Evolutionary conservation across 2,113 vertebrate species (phyloP).

Genomic region (Thunnus thynnus): DNA sequence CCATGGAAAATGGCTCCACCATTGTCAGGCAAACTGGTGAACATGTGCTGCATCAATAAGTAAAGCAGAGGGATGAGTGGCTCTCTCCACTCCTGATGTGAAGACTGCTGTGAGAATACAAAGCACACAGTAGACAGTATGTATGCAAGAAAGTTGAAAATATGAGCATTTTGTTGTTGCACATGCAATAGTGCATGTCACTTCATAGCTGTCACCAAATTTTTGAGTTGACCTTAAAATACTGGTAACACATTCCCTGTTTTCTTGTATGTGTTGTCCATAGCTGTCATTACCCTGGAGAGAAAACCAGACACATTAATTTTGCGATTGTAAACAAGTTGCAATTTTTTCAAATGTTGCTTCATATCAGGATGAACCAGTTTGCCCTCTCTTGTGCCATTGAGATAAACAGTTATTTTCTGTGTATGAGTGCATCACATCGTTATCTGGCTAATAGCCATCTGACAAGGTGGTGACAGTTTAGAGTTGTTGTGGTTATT

Average conservation of each 20-base stretch:
- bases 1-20: conserved; percentile 12
- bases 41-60: conserved; percentile 15
- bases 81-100: conserved; percentile 9
- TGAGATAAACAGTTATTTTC: conserved; percentile 44
- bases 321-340: conserved; percentile 1
- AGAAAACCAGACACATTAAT: not conserved
- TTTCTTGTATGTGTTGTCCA: not conserved
- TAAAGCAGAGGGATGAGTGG: conserved; percentile 5
- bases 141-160: not conserved
- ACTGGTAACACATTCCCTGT: not conserved
- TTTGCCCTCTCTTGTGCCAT: conserved; percentile 16
- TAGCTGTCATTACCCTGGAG: not conserved
- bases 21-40: not conserved
- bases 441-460: conserved; percentile 42
- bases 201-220: no score
- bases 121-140: not conserved
- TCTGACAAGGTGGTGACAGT: conserved; percentile 45
- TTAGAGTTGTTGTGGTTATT: conserved; percentile 36
- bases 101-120: not conserved
- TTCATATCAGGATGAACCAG: conserved; percentile 22
- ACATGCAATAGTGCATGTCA: no score
- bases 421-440: conserved; percentile 38
- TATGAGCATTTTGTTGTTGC: no score
- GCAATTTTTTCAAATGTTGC: conserved; percentile 7
- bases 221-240: no score